phyloP scores from a whole-genome alignment of 2,888 invertebrate genomes.

The Acronicta alni region DNA sequence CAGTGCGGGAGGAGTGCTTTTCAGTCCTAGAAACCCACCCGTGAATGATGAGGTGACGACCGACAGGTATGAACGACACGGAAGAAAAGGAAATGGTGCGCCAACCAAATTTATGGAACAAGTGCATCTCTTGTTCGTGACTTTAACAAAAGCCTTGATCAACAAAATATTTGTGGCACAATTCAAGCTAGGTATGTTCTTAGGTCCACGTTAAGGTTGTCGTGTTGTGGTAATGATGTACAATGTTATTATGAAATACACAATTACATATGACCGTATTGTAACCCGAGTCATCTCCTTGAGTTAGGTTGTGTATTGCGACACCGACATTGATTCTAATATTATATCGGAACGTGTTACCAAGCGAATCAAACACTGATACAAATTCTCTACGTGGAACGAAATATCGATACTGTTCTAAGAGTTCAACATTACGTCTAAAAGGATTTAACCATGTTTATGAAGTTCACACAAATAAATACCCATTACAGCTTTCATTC shows the following conservation, averaged over 20 bases:
- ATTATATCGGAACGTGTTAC: conserved; percentile 37
- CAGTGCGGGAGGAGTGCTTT: too few relatives aligned
- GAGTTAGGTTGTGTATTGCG: conserved; percentile 54
- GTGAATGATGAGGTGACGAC: too few relatives aligned
- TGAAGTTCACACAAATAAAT: neutral
- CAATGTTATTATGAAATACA: conserved; percentile 23
- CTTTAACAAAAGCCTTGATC: too few relatives aligned
- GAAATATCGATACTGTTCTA: neutral
- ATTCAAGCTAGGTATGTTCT: conserved; percentile 7
- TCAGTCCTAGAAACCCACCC: too few relatives aligned
- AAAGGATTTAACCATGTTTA: neutral
- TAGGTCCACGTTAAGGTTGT: too few relatives aligned
- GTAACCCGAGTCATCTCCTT: conserved; percentile 56
- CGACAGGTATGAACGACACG: too few relatives aligned
- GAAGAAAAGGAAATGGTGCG: too few relatives aligned
- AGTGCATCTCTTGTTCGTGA: neutral
- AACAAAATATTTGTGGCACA: too few relatives aligned
- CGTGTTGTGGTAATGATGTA: conserved; percentile 9
- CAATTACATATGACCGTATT: conserved; percentile 31
- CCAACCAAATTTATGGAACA: too few relatives aligned
- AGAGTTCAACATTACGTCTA: neutral
- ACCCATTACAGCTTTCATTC: neutral
- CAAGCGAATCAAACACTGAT: conserved; percentile 15
- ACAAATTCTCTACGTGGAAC: conserved; percentile 13
- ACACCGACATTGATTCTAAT: conserved; percentile 46